Conservation (phyloP, 2,113 vertebrate genomes). For the Dicrurus megarhynchus region DNA sequence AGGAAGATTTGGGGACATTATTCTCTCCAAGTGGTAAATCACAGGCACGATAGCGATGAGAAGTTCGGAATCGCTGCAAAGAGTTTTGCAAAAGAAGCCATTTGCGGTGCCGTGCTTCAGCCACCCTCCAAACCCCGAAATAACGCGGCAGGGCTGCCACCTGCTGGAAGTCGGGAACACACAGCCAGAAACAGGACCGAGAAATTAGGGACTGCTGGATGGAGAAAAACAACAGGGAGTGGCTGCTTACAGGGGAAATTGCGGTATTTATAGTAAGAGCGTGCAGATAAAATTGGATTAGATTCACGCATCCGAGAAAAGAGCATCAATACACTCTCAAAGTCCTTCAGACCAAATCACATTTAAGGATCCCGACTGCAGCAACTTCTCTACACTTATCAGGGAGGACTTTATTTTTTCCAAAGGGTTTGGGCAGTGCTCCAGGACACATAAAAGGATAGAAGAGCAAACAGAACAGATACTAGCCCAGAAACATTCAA, state of each 20-base stretch:
- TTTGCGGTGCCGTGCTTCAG: not conserved
- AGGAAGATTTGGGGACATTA: not conserved
- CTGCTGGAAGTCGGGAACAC: not conserved
- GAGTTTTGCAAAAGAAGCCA: not conserved
- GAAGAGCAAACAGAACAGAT: not conserved
- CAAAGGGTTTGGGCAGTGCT: not conserved
- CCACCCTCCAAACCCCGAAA: not conserved
- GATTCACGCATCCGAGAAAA: not conserved
- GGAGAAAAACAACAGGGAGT: not conserved
- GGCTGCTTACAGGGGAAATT: not conserved
- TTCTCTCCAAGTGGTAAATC: not conserved
- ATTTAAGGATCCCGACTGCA: not conserved
- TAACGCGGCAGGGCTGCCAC: conserved; percentile 27
- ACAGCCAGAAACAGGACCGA: not conserved
- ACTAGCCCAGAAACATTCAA: not conserved
- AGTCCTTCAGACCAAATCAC: conserved; percentile 1
- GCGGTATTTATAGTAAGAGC: not conserved
- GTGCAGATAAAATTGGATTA: not conserved
- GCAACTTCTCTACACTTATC: not conserved
- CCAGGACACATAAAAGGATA: not conserved
- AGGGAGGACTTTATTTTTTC: not conserved
- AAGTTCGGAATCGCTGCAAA: not conserved
- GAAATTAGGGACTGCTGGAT: not conserved
- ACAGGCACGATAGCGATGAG: not conserved
- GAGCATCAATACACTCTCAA: not conserved